These are phyloP conservation scores for Torymus texanus DNA, from an alignment of 2,888 invertebrate genomes.

Conservation along the genomic window DNA sequence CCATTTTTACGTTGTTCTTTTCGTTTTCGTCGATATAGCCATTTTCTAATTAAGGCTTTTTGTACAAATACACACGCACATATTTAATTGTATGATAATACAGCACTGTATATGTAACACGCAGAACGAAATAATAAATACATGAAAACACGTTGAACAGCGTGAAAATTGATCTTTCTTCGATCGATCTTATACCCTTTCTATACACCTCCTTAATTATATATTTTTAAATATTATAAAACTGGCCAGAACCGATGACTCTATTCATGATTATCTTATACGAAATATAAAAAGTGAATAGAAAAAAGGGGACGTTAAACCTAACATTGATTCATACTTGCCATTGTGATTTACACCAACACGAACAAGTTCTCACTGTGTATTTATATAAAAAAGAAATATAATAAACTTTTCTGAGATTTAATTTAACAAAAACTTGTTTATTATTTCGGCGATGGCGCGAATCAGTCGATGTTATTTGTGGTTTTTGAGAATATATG, in stretches of 20 bases:
- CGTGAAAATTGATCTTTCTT: no score
- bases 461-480: conserved; percentile 49
- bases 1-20: neutral
- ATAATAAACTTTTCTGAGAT: no score
- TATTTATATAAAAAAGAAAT: neutral
- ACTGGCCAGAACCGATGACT: no score
- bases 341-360: no score
- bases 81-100: neutral
- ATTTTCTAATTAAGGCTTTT: conserved; percentile 7
- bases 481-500: conserved; percentile 60
- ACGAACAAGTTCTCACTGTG: neutral
- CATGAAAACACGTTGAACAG: no score
- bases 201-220: no score
- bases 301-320: no score
- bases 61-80: neutral
- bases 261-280: no score
- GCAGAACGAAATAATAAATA: neutral
- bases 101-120: neutral
- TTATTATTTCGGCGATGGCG: neutral
- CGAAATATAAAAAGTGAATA: no score
- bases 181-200: no score
- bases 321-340: no score
- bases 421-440: neutral
- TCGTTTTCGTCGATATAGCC: neutral
- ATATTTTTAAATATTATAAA: no score